phyloP scores from a whole-genome alignment of 2,113 vertebrate species.

The Poecile atricapillus region DNA sequence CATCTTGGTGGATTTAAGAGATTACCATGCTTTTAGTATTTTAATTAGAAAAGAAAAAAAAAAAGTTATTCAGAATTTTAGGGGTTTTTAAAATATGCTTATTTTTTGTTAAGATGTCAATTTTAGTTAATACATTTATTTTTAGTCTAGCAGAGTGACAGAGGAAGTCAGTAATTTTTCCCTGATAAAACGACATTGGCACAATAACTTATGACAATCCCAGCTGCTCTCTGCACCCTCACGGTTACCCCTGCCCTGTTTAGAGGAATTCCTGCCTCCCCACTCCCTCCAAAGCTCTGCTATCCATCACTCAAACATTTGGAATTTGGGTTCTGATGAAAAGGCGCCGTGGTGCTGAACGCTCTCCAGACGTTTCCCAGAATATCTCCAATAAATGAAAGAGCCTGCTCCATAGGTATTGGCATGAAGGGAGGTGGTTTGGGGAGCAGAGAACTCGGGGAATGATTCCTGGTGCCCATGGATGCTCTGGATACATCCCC shows the following conservation, averaged over 20 bases:
- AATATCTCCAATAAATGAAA: conserved; percentile 24
- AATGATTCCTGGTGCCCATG: background rate
- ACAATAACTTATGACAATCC: conserved; percentile 35
- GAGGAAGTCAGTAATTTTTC: conserved; percentile 14
- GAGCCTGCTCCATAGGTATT: background rate
- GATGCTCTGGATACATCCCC: conserved; percentile 2
- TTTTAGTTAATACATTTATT: background rate
- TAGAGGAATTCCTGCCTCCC: conserved; percentile 59
- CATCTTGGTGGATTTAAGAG: background rate
- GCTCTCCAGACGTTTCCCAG: background rate
- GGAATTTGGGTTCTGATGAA: conserved; percentile 42
- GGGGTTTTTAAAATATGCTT: accelerated
- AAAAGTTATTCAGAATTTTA: background rate
- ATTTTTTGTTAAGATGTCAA: accelerated
- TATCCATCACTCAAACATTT: conserved; percentile 41
- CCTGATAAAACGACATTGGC: conserved; percentile 18
- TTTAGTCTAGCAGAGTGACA: background rate
- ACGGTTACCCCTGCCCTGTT: conserved; percentile 20
- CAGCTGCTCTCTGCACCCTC: conserved; percentile 39
- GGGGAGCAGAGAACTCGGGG: background rate
- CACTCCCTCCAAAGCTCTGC: conserved; percentile 37
- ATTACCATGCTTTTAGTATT: background rate
- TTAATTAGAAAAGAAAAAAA: background rate
- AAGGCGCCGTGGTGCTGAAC: background rate
- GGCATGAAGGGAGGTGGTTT: background rate